Evolutionary conservation across 2,113 vertebrate genomes (phyloP).

Genomic region (Terrapene triunguis): DNA sequence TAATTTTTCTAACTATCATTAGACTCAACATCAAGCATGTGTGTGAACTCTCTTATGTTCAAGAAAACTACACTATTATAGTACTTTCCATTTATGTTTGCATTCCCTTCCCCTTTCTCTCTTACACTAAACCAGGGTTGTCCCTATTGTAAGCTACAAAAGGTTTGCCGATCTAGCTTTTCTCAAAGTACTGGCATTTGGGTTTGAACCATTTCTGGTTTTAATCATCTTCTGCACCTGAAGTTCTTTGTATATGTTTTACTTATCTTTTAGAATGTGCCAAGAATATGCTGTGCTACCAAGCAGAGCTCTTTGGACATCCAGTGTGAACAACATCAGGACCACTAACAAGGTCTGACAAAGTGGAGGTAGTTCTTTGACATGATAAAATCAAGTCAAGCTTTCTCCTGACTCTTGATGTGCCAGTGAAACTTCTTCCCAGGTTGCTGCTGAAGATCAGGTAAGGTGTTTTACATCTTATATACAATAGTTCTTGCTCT

Average conservation of each 20-base stretch:
- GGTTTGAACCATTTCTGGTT: not conserved
- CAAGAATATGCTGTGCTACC: fast-evolving
- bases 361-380: not conserved
- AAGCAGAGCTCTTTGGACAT: not conserved
- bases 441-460: not conserved
- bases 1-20: not conserved
- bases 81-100: not conserved
- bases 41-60: not conserved
- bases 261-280: not conserved
- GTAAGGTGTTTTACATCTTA: not conserved
- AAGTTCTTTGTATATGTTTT: not conserved
- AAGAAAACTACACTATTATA: not conserved
- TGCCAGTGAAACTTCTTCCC: fast-evolving
- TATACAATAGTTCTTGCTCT: not conserved
- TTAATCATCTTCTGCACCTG: not conserved
- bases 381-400: not conserved
- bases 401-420: not conserved
- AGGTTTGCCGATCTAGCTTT: not conserved
- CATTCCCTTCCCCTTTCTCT: not conserved
- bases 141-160: not conserved
- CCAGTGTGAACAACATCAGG: not conserved
- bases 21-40: not conserved
- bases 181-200: not conserved
- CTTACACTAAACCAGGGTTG: not conserved
- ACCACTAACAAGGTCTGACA: not conserved